Evolutionary conservation across 2,113 vertebrate genomes (phyloP).

Genomic region (Aldabrachelys gigantea): DNA sequence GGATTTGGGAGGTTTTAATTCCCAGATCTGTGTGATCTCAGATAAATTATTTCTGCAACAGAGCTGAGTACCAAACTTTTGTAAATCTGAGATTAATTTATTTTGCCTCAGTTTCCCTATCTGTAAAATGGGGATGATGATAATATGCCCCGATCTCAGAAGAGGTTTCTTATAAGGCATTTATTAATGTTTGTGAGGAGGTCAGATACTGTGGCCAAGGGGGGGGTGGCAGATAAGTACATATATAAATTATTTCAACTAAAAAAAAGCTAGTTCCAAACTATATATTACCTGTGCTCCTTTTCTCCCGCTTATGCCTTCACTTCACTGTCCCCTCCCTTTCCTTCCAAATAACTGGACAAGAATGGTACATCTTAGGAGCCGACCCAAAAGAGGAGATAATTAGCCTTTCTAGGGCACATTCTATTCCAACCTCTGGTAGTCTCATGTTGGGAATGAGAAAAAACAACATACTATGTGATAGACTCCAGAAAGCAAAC

Average conservation of each 20-base stretch:
- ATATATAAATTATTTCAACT: neutral
- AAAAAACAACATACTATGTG: neutral
- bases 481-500: neutral
- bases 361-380: neutral
- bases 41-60: neutral
- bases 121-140: neutral
- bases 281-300: neutral
- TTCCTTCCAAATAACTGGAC: neutral
- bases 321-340: neutral
- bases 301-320: neutral
- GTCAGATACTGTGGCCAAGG: neutral
- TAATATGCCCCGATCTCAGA: neutral
- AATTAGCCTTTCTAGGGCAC: neutral
- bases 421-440: neutral
- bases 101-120: neutral
- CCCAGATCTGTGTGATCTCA: neutral
- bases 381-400: neutral
- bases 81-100: neutral
- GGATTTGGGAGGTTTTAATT: neutral
- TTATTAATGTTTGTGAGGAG: neutral
- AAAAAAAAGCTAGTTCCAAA: neutral
- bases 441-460: neutral
- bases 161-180: neutral
- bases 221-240: neutral
- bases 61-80: neutral